Conservation (phyloP, 2,888 invertebrate genomes). For the Anticlea derivata region DNA sequence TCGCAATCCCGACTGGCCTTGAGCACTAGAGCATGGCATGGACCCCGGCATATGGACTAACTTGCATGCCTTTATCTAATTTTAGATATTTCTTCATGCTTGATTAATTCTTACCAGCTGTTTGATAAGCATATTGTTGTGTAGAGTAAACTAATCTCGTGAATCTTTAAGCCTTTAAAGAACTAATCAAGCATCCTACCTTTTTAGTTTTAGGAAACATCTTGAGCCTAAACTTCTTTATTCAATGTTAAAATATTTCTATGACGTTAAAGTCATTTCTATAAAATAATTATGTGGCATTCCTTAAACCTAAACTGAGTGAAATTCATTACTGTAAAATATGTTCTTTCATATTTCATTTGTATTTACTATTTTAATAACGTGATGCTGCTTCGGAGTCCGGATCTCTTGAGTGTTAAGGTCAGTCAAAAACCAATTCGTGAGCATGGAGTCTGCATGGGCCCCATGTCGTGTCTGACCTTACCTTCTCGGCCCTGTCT, state of each 20-base stretch:
- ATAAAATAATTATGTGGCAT: conserved; percentile 19
- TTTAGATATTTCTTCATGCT: conserved; percentile 45
- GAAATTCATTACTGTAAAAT: conserved; percentile 27
- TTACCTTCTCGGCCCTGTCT: conserved; percentile 35
- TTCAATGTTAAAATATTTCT: conserved; percentile 11
- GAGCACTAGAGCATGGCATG: conserved; percentile 79
- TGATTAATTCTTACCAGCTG: conserved; percentile 48
- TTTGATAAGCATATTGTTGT: neutral
- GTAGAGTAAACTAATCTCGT: neutral
- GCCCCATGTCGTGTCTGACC: conserved; percentile 59
- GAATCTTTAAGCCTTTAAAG: conserved; percentile 25
- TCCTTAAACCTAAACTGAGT: conserved; percentile 17
- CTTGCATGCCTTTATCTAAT: conserved; percentile 62
- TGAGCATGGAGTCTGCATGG: conserved; percentile 78
- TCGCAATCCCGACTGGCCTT: conserved; percentile 70
- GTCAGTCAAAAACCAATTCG: conserved; percentile 68
- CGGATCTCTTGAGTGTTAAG: conserved; percentile 77
- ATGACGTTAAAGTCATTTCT: conserved; percentile 18
- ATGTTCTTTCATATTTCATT: conserved; percentile 55
- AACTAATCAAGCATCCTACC: conserved; percentile 53
- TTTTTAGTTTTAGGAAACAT: conserved; percentile 43
- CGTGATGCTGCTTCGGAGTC: conserved; percentile 82
- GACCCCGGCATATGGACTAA: conserved; percentile 58
- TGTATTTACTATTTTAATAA: conserved; percentile 70
- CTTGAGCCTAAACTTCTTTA: conserved; percentile 22